A percentile compares a stretch with the other conserved stretches of the same genome.
These are phyloP conservation scores for Austrofundulus limnaeus DNA, from an alignment of 2,113 vertebrate genomes.

Conservation along the genomic window DNA sequence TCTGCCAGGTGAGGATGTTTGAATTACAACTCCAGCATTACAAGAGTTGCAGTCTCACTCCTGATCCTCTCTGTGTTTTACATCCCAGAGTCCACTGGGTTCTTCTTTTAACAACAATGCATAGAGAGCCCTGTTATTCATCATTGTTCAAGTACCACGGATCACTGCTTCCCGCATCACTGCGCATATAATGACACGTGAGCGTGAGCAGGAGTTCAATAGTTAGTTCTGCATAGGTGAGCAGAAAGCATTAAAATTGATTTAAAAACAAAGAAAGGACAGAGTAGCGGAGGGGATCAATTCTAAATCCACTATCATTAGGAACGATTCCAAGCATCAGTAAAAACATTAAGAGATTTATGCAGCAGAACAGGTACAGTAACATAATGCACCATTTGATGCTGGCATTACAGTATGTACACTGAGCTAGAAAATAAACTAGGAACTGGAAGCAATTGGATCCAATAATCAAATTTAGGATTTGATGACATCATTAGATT, in stretches of 20 bases:
- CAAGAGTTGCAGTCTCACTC: neutral
- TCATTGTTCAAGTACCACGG: slow-evolving; percentile 19
- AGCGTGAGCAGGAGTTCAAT: slow-evolving; percentile 27
- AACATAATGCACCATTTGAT: no score
- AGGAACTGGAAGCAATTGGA: no score
- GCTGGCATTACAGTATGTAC: no score
- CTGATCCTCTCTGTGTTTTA: neutral
- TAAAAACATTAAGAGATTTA: neutral
- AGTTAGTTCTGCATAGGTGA: slow-evolving; percentile 53
- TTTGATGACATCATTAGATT: no score
- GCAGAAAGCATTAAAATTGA: slow-evolving; percentile 29
- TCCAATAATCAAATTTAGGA: no score
- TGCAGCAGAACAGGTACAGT: neutral
- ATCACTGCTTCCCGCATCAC: slow-evolving; percentile 19
- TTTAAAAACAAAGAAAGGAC: slow-evolving; percentile 34
- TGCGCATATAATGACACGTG: slow-evolving; percentile 29
- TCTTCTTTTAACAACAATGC: neutral
- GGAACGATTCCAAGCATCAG: neutral
- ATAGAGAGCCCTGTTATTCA: slow-evolving; percentile 4
- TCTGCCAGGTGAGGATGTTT: neutral
- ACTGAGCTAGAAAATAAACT: no score
- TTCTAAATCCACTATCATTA: slow-evolving; percentile 10
- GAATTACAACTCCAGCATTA: neutral
- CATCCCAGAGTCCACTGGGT: slow-evolving; percentile 8
- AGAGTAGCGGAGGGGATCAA: slow-evolving; percentile 18